Evolutionary conservation across 2,888 invertebrate species (phyloP), one percentile per base, ranked within the genome.

Genomic region (Tyria jacobaeae): DNA sequence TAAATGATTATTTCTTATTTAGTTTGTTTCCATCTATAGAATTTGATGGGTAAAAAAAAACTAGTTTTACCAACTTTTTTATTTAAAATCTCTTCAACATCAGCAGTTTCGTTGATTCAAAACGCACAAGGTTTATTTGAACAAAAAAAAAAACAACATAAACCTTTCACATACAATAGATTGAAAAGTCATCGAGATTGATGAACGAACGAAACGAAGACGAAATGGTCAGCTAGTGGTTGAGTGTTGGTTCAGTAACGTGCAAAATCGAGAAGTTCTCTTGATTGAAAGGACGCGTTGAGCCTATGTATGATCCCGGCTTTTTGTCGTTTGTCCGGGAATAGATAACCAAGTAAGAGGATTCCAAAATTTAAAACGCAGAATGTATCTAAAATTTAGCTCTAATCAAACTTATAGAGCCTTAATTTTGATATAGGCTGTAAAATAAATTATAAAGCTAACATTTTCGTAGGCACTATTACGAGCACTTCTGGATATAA

Each of bases 331-430:
- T 44, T 55, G 41, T 25, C 21, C 44, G 31, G 14, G 55, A 55
- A 21, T 55, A 41, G 55, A 55, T 55, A 44, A 41, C 54, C 27
- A 15, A 41, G 25, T 31, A 55, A 55, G 55, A 34, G 55, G 55
- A 44, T 55, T 34, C 44, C 44, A 9, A 55, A 55, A 55, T 55
- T 55, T 41, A 55, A 54, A 55, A 55, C 31, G 55, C 15, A 15
- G n/a, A n/a, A n/a, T 21, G 31, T 14, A 21, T 27, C 9, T 34
- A 55, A 3, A 41, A 21, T 34, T 21, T 21, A 4, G 2, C 21
- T 34, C 44, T 44, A 41, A 21, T 44, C 27, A 44, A 44, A 31
- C 21, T 44, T 41, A 31, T 27, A 39, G 55, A 34, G 24, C 31
- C 21, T 31, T 34, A 15, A 35, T 51, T 17, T 51, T 51, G 4